Evolutionary conservation across 1,140 invertebrate genomes (phyloP).

Genomic region (Drosophila arizonae): DNA sequence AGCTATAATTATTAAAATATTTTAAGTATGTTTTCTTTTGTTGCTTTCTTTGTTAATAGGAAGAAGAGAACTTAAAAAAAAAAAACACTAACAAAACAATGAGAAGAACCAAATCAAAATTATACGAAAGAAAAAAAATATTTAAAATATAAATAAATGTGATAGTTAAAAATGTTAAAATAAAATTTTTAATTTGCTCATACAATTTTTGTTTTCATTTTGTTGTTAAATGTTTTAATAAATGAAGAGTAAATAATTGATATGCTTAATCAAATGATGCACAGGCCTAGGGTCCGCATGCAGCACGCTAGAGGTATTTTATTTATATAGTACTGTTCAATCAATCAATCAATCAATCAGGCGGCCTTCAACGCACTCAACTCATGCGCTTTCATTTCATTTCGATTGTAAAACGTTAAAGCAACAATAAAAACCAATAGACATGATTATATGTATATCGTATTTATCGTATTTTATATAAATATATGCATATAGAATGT

Average conservation of each 20-base stretch:
- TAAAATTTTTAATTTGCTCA: not conserved
- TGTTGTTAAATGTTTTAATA: conserved; percentile 6
- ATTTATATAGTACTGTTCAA: conserved; percentile 32
- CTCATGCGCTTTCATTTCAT: conserved; percentile 38
- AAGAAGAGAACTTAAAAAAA: conserved; percentile 13
- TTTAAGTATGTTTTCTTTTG: conserved; percentile 26
- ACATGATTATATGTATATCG: conserved; percentile 1
- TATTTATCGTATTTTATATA: conserved; percentile 11
- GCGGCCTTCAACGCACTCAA: conserved; percentile 25
- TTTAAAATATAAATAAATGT: not conserved
- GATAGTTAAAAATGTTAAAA: too few species aligned
- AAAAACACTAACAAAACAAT: not conserved
- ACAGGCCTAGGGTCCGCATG: conserved; percentile 54
- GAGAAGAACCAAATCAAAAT: not conserved
- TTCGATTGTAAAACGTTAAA: not conserved
- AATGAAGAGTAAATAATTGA: conserved; percentile 19
- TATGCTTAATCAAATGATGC: conserved; percentile 45
- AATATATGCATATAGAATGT: conserved; percentile 1
- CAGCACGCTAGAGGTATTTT: conserved; percentile 50
- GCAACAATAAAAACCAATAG: conserved; percentile 13
- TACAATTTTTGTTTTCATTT: not conserved
- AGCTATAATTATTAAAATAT: conserved; percentile 48
- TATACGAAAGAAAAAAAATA: not conserved
- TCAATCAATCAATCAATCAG: conserved; percentile 43
- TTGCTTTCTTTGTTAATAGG: conserved; percentile 34